Conservation (phyloP, 2,888 invertebrate species). For the Dryocosmus kuriphilus region DNA sequence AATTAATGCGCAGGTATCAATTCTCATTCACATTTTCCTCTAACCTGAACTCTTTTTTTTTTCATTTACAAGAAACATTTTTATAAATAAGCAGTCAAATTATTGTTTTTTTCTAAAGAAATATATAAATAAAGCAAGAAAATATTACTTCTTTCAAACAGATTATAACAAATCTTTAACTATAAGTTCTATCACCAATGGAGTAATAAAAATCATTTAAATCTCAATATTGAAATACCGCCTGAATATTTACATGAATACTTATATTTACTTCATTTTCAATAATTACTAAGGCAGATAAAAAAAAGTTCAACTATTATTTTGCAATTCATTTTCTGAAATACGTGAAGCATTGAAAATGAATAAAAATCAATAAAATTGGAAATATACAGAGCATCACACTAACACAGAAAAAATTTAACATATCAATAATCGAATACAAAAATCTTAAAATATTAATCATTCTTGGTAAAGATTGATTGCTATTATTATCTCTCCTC, state of each 20-base stretch:
- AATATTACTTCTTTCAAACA: too few relatives aligned
- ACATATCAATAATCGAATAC: background rate
- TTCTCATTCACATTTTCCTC: background rate
- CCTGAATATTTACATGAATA: background rate
- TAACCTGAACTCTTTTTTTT: background rate
- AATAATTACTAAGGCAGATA: background rate
- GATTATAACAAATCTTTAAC: too few relatives aligned
- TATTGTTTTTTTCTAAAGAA: too few relatives aligned
- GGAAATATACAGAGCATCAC: background rate
- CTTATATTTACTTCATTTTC: background rate
- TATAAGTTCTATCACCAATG: too few relatives aligned
- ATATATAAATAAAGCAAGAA: too few relatives aligned
- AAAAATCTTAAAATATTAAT: background rate
- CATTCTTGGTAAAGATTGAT: background rate
- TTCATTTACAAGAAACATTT: background rate
- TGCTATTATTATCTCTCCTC: background rate
- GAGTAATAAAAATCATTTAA: too few relatives aligned
- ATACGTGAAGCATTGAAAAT: background rate
- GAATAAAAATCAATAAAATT: background rate
- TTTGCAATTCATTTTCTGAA: too few relatives aligned
- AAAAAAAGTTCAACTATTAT: too few relatives aligned
- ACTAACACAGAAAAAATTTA: background rate
- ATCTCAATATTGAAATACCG: background rate
- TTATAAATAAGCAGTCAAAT: too few relatives aligned
- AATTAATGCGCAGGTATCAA: background rate